Conservation (phyloP, 2,113 vertebrate species). For the Aplodontia rufa region DNA sequence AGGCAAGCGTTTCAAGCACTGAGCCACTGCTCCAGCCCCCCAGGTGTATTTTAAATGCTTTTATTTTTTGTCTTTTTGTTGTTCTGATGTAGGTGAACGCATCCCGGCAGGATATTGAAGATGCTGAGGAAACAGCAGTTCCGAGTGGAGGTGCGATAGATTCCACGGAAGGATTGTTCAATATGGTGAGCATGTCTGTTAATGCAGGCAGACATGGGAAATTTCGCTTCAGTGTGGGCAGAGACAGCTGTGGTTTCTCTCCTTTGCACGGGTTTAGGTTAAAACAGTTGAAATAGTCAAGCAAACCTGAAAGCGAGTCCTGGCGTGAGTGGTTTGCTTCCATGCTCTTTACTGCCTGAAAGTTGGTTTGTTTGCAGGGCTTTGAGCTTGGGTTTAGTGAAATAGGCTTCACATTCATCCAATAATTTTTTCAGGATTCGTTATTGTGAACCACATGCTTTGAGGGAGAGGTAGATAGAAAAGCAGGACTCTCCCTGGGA, state of each 20-base stretch:
- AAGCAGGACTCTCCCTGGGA: background rate
- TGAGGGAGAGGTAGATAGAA: background rate
- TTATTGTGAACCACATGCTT: background rate
- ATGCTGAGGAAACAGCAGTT: constrained; percentile 86
- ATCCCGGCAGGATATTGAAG: constrained; percentile 91
- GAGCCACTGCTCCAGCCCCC: too few relatives aligned
- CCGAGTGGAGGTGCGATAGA: constrained; percentile 68
- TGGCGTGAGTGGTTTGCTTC: background rate
- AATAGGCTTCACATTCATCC: background rate
- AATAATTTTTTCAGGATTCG: background rate
- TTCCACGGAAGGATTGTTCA: constrained; percentile 89
- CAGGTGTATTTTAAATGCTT: background rate
- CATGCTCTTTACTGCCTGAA: background rate
- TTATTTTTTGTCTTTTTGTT: background rate
- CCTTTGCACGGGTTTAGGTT: background rate
- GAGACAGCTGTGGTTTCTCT: background rate
- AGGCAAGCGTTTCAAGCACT: too few relatives aligned
- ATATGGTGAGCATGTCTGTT: constrained; percentile 87
- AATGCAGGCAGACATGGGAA: rapidly evolving
- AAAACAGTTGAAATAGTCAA: background rate
- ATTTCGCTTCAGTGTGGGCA: background rate
- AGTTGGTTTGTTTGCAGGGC: background rate
- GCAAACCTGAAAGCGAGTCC: background rate
- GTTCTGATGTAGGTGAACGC: constrained; percentile 88
- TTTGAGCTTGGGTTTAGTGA: background rate